These are phyloP conservation scores for Lepidochitona cinerea DNA, from an alignment of 2,888 invertebrate genomes.

Conservation along the genomic window DNA sequence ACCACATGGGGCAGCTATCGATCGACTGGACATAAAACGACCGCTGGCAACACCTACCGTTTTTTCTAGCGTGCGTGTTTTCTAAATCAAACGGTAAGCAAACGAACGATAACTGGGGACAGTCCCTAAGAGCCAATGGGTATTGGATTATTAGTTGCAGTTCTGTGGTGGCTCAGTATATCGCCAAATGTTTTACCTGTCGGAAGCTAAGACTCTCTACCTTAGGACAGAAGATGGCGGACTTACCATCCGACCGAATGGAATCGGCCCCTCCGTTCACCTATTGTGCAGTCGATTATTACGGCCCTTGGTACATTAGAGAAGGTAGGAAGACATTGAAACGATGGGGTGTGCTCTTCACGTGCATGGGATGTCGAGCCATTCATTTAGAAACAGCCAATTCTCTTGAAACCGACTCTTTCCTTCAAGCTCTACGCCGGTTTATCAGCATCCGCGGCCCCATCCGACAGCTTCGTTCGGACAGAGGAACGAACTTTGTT, in stretches of 20 bases:
- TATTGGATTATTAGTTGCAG: constrained; percentile 58
- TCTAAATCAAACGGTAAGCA: too few species aligned
- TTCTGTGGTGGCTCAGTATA: constrained; percentile 34
- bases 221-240: constrained; percentile 55
- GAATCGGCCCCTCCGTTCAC: constrained; percentile 49
- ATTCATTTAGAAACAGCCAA: constrained; percentile 49
- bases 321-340: constrained; percentile 49
- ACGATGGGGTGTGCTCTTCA: constrained; percentile 58
- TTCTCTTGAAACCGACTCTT: constrained; percentile 35
- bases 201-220: constrained; percentile 33
- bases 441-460: constrained; percentile 35
- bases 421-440: constrained; percentile 33
- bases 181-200: constrained; percentile 56
- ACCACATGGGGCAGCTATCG: too few species aligned
- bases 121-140: constrained; percentile 32
- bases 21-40: too few species aligned
- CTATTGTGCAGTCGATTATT: constrained; percentile 61
- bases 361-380: constrained; percentile 55
- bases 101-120: too few species aligned
- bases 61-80: too few species aligned
- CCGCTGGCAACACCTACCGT: too few species aligned
- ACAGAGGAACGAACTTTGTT: constrained; percentile 35
- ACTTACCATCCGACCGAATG: constrained; percentile 57
- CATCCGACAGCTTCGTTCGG: constrained; percentile 25
- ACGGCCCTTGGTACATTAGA: constrained; percentile 53